Percentiles rank a stretch among this genome's conserved stretches.
These are phyloP conservation scores for Rhinoptilus africanus DNA, from an alignment of 2,113 vertebrate genomes.

Conservation along the genomic window DNA sequence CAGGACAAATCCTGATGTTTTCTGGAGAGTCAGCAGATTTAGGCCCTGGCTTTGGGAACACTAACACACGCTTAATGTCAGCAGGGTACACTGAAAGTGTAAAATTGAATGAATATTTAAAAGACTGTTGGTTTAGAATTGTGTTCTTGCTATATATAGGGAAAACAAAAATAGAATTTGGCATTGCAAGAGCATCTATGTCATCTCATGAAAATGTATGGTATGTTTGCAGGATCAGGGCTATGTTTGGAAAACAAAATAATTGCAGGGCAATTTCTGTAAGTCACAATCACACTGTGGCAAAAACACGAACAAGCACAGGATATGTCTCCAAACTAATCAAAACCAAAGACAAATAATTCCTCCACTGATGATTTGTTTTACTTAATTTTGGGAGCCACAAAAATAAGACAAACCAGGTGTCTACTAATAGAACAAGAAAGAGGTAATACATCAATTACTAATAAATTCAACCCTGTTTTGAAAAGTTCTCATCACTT, in stretches of 20 bases:
- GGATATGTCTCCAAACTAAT: neutral
- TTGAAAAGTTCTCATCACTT: neutral
- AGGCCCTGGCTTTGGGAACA: neutral
- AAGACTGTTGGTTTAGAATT: neutral
- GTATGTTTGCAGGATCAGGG: neutral
- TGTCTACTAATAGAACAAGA: neutral
- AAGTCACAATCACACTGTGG: neutral
- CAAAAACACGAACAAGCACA: neutral
- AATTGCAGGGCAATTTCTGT: neutral
- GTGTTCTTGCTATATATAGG: neutral
- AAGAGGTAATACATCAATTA: neutral
- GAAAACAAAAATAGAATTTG: neutral
- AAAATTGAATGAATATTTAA: neutral
- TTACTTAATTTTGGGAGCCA: neutral
- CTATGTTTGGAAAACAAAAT: neutral
- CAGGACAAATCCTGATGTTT: neutral
- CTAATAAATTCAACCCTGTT: neutral
- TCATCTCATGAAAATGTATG: neutral
- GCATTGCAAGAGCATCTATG: neutral
- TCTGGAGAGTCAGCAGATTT: neutral
- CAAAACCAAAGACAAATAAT: neutral
- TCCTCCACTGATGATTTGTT: neutral
- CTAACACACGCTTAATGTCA: neutral
- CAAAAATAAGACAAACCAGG: neutral
- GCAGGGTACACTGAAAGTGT: fast-evolving